phyloP scores from a whole-genome alignment of 2,113 vertebrate species.

The Pachyramphus minor region DNA sequence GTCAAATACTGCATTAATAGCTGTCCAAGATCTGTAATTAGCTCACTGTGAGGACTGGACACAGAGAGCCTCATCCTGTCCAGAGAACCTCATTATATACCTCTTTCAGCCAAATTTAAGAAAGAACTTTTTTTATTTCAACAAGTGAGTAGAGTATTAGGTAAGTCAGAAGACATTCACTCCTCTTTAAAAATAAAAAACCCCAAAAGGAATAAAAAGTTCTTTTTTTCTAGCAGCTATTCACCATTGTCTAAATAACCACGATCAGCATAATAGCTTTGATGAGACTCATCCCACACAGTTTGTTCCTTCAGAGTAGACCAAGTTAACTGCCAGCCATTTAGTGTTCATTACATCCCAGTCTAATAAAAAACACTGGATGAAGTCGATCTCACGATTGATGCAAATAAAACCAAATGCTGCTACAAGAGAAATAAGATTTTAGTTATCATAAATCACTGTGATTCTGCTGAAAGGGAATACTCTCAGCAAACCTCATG shows the following conservation, averaged over 20 bases:
- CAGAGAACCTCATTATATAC: background rate
- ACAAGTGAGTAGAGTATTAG: background rate
- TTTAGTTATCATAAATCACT: background rate
- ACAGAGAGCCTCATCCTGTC: background rate
- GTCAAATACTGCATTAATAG: background rate
- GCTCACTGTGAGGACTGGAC: background rate
- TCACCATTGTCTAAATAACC: background rate
- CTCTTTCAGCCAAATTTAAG: background rate
- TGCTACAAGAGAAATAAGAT: background rate
- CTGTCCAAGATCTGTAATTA: background rate
- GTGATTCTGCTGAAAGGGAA: background rate
- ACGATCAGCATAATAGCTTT: conserved; percentile 47
- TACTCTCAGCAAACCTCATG: background rate
- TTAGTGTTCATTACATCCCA: background rate
- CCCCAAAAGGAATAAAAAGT: background rate
- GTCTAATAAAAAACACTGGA: conserved; percentile 1
- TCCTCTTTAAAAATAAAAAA: background rate
- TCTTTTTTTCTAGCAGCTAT: background rate
- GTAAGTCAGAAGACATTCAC: background rate
- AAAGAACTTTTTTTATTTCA: background rate
- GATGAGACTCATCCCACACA: conserved; percentile 50
- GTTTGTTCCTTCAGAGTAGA: conserved; percentile 15
- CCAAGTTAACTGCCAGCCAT: background rate
- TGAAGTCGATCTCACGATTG: background rate
- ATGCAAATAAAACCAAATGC: conserved; percentile 38